phyloP scores from a whole-genome alignment of 1,140 invertebrate species.

The Thaumetopoea pityocampa region DNA sequence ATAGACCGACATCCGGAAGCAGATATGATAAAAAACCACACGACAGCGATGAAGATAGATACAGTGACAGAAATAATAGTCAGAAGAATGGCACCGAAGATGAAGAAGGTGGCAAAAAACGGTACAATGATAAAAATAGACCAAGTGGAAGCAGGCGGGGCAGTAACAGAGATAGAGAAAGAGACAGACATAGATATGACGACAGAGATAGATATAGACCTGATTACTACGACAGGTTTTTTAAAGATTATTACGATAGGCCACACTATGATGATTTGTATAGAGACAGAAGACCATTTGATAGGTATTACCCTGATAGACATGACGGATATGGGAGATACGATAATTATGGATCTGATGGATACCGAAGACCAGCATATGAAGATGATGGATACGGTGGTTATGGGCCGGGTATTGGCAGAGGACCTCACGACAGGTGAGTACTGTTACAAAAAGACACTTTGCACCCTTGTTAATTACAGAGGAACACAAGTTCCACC shows the following conservation, averaged over 20 bases:
- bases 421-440: slow-evolving; percentile 63
- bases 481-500: no score
- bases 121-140: slow-evolving; percentile 43
- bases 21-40: slow-evolving; percentile 28
- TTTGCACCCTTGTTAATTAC: no score
- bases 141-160: slow-evolving; percentile 17
- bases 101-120: slow-evolving; percentile 35
- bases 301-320: slow-evolving; percentile 49
- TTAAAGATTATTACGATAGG: slow-evolving; percentile 41
- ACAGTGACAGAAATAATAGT: slow-evolving; percentile 31
- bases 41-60: slow-evolving; percentile 32
- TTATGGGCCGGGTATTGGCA: slow-evolving; percentile 49
- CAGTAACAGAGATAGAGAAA: slow-evolving; percentile 52
- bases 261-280: slow-evolving; percentile 48
- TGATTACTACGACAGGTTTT: slow-evolving; percentile 60
- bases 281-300: slow-evolving; percentile 41
- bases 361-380: slow-evolving; percentile 61
- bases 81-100: slow-evolving; percentile 51
- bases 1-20: slow-evolving; percentile 8
- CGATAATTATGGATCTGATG: slow-evolving; percentile 49
- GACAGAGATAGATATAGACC: slow-evolving; percentile 60
- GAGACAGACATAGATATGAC: slow-evolving; percentile 47
- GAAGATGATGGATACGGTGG: slow-evolving; percentile 45
- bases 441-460: slow-evolving; percentile 10
- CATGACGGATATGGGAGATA: slow-evolving; percentile 49